Base-by-base conservation (phyloP, 30 jellyfish, hydroid and myxozoan species). In the Catostylus mosaicus region DNA sequence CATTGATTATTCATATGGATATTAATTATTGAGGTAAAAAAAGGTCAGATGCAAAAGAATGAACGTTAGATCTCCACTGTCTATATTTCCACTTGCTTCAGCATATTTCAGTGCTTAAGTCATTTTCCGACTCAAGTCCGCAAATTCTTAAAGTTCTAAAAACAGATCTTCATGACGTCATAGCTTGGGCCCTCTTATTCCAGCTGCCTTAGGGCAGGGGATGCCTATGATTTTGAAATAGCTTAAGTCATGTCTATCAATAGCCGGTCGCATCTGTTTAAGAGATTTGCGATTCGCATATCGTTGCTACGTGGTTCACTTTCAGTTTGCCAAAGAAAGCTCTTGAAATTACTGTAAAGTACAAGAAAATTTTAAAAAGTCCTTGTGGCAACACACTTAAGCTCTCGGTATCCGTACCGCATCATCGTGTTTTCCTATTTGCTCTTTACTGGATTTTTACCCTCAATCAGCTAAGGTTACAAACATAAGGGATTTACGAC, bases 221-320 rank as follows among this genome's bases (percentile, higher is more conserved):
- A 43, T 43, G 16, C 12, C 56, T 16, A 6, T 8, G 56, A 43
- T 43, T 52, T 52, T n/a, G 24, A 52, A 7, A 3, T 52, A 52
- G 67, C 67, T 52, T 10, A 52, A 5, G n/a, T 3, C 27, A 52
- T 66, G 78, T 66, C 78, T 27, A 29, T 66, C 78, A 66, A 66
- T 66, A 30, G 50, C 46, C 11, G 57, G 78, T n/a, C 78, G 78
- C 78, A 66, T 8, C 78, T 30, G 29, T 33, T 36, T 26, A 66
- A 20, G 78, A 66, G 78, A 66, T 66, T 66, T 66, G 47, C 23
- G 57, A 30, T 23, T 18, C 57, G 31, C 30, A 30, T 11, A 27
- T 30, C 56, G 78, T 66, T 66, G 78, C 78, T 66, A 66, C 78
- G 78, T 66, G 78, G 78, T 66, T 20, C 20, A 12, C 57, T 40